Evolutionary conservation across 2,888 invertebrate species (phyloP), one percentile per base, ranked within the genome.

Genomic region (Trachelus stipa): DNA sequence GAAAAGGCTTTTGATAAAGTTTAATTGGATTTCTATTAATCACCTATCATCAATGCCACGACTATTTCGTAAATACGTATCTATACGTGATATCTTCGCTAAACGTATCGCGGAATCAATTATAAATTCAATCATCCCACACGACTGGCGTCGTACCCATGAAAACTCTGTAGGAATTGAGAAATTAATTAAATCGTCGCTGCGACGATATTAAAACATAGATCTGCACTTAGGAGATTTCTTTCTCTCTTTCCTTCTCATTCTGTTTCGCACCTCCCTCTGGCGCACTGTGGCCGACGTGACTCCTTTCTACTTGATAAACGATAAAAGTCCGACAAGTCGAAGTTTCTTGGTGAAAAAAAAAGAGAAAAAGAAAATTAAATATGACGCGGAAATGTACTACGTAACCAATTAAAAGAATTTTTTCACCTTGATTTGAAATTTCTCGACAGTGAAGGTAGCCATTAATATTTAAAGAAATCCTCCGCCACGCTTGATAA

Each of bases 191-290:
- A 83, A 86, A 85, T 79, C 79, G 76, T 79, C 79, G 81, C 80
- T 81, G 82, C 79, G 81, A 81, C 77, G 79, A 83, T 84, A 86
- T 82, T 81, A 81, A 79, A 85, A 82, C 83, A 86, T 86, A 83
- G 84, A 82, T 83, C 85, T 85, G 80, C 84, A 85, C 84, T 87
- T 83, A 84, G 84, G 83, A 84, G 81, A 82, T 77, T 79, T n/a
- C 56, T 56, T 56, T 56, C 56, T 23, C 56, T 56, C 56, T 56
- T 56, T 56, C 56, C 2, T 9, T 23, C 56, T 56, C 23, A 23
- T 56, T 56, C 56, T 56, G 56, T 9, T 23, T 56, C 23, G 23
- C 23, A 9, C 6, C 56, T 56, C 23, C 6, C 56, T 56, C 23
- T 56, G 15, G 23, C 23, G 2, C 23, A 56, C 56, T 56, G 23